A percentile compares a stretch with the other conserved stretches of the same genome.
These are phyloP conservation scores for Campopleginae sp. DNA, from an alignment of 2,888 invertebrate genomes.

Conservation along the genomic window DNA sequence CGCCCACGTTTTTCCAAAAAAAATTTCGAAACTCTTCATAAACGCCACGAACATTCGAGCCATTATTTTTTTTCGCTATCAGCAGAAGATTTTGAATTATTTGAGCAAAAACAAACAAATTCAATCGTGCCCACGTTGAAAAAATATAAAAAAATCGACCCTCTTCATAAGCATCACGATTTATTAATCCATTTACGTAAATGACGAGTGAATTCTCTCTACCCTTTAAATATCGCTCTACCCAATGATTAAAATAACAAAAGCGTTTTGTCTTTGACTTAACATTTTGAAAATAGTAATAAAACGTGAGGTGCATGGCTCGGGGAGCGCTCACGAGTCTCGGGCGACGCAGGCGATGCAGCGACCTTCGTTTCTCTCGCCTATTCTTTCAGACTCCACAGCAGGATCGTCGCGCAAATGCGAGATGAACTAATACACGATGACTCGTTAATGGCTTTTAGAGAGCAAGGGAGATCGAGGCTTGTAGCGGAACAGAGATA, in stretches of 20 bases:
- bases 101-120: not conserved
- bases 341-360: slow-evolving; percentile 51
- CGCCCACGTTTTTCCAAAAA: too few relatives aligned
- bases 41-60: too few relatives aligned
- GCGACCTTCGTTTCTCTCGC: slow-evolving; percentile 56
- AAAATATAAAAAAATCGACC: not conserved
- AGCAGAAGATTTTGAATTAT: too few relatives aligned
- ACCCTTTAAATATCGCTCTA: not conserved
- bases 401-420: slow-evolving; percentile 66
- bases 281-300: not conserved
- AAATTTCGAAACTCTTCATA: too few relatives aligned
- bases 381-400: slow-evolving; percentile 22
- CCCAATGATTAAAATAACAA: not conserved
- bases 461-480: slow-evolving; percentile 30
- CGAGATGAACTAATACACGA: slow-evolving; percentile 71
- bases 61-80: too few relatives aligned
- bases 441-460: slow-evolving; percentile 63
- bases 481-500: slow-evolving; percentile 47
- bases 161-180: not conserved
- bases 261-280: slow-evolving; percentile 5
- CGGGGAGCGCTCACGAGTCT: slow-evolving; percentile 52
- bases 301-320: not conserved
- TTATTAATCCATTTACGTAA: not conserved
- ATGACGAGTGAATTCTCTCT: not conserved
- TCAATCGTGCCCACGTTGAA: not conserved